A percentile compares a stretch with the other conserved stretches of the same genome.
phyloP scores from a whole-genome alignment of 1,140 invertebrate species.

The Watersipora subatra region DNA sequence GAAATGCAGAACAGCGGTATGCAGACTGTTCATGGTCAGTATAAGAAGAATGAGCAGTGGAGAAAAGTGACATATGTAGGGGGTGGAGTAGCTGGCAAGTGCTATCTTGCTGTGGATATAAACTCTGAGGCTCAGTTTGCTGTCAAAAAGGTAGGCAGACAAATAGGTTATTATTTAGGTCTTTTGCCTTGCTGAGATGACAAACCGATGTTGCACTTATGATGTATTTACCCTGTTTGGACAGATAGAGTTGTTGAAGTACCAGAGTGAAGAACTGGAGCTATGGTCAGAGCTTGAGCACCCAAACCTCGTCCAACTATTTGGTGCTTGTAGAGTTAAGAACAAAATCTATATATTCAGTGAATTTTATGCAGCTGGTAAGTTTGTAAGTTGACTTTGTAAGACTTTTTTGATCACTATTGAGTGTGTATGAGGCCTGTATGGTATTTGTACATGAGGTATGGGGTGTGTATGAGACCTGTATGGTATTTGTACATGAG shows the following conservation, averaged over 20 bases:
- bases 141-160: conserved; percentile 23
- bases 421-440: no score
- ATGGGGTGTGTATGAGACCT: no score
- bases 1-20: not conserved
- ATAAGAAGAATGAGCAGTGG: conserved; percentile 28
- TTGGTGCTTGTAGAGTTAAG: conserved; percentile 22
- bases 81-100: conserved; percentile 26
- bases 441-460: no score
- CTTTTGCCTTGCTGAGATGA: not conserved
- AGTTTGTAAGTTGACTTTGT: no score
- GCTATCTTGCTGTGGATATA: conserved; percentile 24
- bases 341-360: conserved; percentile 25
- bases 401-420: no score
- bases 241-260: conserved; percentile 15
- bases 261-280: conserved; percentile 21
- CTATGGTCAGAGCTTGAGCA: conserved; percentile 25
- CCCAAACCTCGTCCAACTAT: conserved; percentile 21
- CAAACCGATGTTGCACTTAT: not conserved
- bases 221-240: not conserved
- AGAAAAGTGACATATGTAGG: conserved; percentile 22
- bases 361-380: conserved; percentile 27
- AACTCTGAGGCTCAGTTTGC: conserved; percentile 27
- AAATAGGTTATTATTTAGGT: not conserved
- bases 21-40: conserved; percentile 3
- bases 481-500: no score